Evolutionary conservation across 2,888 invertebrate species (phyloP), one percentile per base, ranked within the genome.

Genomic region (Campoletis raptor): DNA sequence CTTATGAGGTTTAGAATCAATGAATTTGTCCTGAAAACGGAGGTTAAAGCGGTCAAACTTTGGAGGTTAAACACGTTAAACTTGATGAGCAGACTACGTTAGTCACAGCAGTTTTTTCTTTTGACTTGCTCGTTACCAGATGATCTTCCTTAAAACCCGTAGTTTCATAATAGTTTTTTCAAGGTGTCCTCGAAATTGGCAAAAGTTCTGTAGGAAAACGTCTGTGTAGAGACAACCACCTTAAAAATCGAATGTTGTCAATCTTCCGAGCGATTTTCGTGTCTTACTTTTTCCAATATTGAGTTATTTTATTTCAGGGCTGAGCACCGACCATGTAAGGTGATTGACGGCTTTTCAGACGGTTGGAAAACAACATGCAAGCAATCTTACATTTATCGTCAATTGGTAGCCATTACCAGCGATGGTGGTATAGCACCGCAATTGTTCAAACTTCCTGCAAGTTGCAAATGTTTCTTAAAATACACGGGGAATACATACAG

Each of bases 391-490:
- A 95, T 96, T 72, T 95, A 95, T 89, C 93, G 95, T 66, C 95
- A 95, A 89, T 90, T 96, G 80, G 89, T 96, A 24, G 95, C 96
- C 0, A 89, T 97, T 0, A 95, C 94, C 61, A 91, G 94, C 0
- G 92, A 93, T 12, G 95, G 95, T 0, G 91, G 94, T 15, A 91
- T 95, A 1, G 89, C 94, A 12, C 94, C 95, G 18, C 96, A 95
- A 81, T 92, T 94, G 10, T 96, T 97, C 85, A 94, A 95, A 90
- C 94, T 97, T 77, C 97, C 98, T 0, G 96, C 97, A 45, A 97
- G 97, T 90, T 98, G 98, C 92, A 96, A 97, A 76, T 98, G 98
- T 91, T 95, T 95, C 73, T 90, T 95, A 24, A 92, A 88, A 76
- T 92, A 90, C 84, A 88, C 86, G 57, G 91, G 90, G 9, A 87